phyloP scores from a whole-genome alignment of 2,113 vertebrate species.

The Leptobrachium ailaonicum region DNA sequence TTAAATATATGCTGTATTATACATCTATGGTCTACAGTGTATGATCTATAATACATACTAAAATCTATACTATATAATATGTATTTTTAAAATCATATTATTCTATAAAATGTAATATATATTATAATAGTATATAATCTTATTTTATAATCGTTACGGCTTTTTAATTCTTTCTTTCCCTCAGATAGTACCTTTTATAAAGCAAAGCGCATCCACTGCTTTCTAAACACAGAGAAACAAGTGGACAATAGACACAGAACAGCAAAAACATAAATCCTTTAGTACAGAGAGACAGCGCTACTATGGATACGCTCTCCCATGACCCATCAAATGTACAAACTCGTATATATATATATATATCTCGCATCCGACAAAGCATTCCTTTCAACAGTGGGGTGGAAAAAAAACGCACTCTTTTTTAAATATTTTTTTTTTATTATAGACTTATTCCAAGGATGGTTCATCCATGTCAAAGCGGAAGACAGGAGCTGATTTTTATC shows the following conservation, averaged over 20 bases:
- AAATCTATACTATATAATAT: too few species aligned
- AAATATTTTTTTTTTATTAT: background rate
- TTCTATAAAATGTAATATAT: too few species aligned
- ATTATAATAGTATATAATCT: too few species aligned
- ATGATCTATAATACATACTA: too few species aligned
- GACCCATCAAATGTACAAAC: conserved; percentile 39
- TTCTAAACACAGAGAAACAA: background rate
- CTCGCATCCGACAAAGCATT: conserved; percentile 17
- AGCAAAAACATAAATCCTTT: background rate
- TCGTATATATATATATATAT: background rate
- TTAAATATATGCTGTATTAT: too few species aligned
- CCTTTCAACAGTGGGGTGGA: conserved; percentile 4
- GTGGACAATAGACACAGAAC: background rate
- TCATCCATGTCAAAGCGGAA: background rate
- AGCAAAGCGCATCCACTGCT: background rate
- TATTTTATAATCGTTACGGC: too few species aligned
- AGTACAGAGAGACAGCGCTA: conserved; percentile 27
- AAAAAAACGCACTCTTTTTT: background rate
- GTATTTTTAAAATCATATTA: too few species aligned
- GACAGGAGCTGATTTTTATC: conserved; percentile 30
- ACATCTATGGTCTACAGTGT: too few species aligned
- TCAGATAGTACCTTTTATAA: too few species aligned
- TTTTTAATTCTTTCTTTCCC: too few species aligned
- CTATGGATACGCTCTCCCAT: conserved; percentile 43
- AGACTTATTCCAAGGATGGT: conserved; percentile 4